Base-by-base conservation (phyloP, 2,888 invertebrate genomes). In the Drosophila kuntzei region DNA sequence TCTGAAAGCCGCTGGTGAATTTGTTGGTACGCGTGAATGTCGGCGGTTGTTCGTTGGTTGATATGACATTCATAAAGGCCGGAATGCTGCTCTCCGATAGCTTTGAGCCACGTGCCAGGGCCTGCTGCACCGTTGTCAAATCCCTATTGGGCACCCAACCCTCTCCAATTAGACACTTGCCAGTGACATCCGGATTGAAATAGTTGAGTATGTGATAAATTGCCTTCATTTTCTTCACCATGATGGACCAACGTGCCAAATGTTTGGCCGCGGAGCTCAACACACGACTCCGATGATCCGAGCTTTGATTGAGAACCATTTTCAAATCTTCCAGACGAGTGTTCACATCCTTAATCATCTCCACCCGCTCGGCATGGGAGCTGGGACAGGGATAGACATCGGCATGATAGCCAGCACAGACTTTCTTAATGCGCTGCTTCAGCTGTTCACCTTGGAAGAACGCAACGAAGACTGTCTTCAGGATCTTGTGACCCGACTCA, bases 151-250 rank as follows among this genome's bases (percentile, higher is more conserved):
- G 97, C 66, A 97, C 96, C 97, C 97, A 98, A 89, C 97, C 97
- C 92, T 98, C 97, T 0, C 96, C 97, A 77, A 98, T 97, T 27
- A 97, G 93, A 90, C 97, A 97, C 90, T 97, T 97, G 92, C 96
- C 96, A 1, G 97, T 96, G 8, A 97, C 96, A 90, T 98, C 98
- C 93, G 97, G 95, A 90, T 96, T 98, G 93, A 98, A 98, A 93
- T 97, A 94, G 93, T 98, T 98, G 81, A 98, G 93, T 0, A 97
- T 97, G 91, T 98, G 97, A 92, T 98, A 98, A 90, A 98, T 98
- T 2, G 98, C 98, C 91, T 98, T 98, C 94, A 97, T 96, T 91
- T 97, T 97, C 49, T 95, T 94, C 12, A 97, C 96, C 94, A 96
- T 96, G 20, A 96, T 94, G 76, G 94, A 94, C 97, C 97, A 98